Percentiles rank a stretch among this genome's conserved stretches.
phyloP scores from a whole-genome alignment of 2,888 invertebrate species.

The Melieria crassipennis region DNA sequence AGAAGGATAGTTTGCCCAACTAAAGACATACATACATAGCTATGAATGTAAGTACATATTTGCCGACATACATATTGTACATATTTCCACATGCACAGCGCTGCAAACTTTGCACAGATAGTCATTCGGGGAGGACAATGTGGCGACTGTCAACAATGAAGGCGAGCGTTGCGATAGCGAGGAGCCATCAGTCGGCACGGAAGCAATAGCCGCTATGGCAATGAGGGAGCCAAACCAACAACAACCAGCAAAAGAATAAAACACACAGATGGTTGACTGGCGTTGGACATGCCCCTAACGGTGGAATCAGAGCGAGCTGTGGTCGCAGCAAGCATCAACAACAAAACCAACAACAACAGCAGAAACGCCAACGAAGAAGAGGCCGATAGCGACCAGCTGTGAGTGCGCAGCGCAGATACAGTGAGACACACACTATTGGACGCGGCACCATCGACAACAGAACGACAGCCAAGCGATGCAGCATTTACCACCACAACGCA shows the following conservation, averaged over 20 bases:
- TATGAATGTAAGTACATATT: not conserved
- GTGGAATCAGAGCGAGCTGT: conserved; percentile 21
- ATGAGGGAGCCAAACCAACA: not conserved
- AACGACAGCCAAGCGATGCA: no score
- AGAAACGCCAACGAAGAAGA: conserved; percentile 18
- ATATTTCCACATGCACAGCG: conserved; percentile 31
- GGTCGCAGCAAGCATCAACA: conserved; percentile 7
- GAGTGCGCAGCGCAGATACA: conserved; percentile 13
- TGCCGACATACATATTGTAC: conserved; percentile 1
- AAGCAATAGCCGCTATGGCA: no score
- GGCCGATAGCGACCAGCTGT: conserved; percentile 28
- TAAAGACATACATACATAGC: conserved; percentile 4
- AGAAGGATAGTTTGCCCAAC: not conserved
- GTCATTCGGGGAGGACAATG: not conserved
- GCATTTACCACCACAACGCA: no score
- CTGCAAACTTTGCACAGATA: not conserved
- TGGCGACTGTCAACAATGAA: no score
- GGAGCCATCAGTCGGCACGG: no score
- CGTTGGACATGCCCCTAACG: conserved; percentile 36
- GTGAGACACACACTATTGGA: no score
- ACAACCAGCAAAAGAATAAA: conserved; percentile 25
- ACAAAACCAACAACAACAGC: conserved; percentile 13
- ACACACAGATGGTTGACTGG: conserved; percentile 36
- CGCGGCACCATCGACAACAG: conserved; percentile 21
- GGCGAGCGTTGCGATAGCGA: no score